These are phyloP conservation scores for Synergus itoensis DNA, from an alignment of 2,888 invertebrate genomes.

Conservation along the genomic window DNA sequence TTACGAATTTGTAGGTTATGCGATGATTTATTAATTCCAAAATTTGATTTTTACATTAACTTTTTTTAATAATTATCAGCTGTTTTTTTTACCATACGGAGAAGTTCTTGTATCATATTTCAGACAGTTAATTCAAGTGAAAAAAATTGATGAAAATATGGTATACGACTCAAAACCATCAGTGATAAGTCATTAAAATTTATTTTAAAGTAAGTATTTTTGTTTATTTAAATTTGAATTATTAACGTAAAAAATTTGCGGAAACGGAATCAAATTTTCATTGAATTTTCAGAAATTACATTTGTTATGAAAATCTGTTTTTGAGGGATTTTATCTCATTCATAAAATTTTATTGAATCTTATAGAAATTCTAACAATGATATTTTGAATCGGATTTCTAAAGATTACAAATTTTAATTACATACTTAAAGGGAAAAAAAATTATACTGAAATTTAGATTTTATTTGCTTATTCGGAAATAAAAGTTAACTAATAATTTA, in stretches of 20 bases:
- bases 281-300: too few relatives aligned
- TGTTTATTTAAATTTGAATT: neutral
- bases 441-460: neutral
- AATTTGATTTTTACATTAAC: neutral
- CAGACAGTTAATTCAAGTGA: neutral
- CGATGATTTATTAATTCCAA: neutral
- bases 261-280: neutral
- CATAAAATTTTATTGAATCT: neutral
- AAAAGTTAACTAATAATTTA: neutral
- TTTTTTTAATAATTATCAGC: neutral
- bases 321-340: neutral
- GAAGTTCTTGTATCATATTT: neutral
- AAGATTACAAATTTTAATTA: neutral
- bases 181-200: neutral
- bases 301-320: too few relatives aligned
- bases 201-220: neutral
- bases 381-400: neutral
- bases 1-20: neutral
- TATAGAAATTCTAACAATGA: neutral
- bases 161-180: neutral
- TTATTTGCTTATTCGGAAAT: neutral
- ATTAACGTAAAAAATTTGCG: neutral
- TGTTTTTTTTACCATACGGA: neutral
- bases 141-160: neutral
- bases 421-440: neutral